phyloP scores from a whole-genome alignment of 1,140 invertebrate species.

The Ladona fulva region DNA sequence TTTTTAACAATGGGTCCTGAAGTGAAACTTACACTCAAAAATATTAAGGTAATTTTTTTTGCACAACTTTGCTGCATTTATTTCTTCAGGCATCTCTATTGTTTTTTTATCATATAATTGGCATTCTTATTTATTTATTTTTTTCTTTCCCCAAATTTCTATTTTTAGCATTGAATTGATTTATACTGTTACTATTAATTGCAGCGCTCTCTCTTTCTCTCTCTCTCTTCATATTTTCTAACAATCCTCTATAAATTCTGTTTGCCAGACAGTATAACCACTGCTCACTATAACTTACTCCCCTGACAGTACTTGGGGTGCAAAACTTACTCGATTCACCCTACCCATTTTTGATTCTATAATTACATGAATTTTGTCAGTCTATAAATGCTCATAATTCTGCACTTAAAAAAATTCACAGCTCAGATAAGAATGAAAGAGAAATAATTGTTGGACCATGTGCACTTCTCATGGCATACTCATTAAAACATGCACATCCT shows the following conservation, averaged over 20 bases:
- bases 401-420: background rate
- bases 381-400: background rate
- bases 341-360: background rate
- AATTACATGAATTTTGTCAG: background rate
- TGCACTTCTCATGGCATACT: constrained; percentile 1
- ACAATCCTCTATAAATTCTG: background rate
- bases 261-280: background rate
- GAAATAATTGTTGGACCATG: background rate
- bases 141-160: background rate
- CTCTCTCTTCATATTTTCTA: background rate
- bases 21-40: background rate
- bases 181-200: background rate
- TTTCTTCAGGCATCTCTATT: background rate
- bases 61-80: background rate
- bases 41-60: constrained; percentile 1
- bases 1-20: background rate
- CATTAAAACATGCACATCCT: constrained; percentile 1
- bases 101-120: background rate
- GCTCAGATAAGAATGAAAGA: background rate
- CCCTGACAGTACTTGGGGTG: constrained; percentile 1
- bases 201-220: background rate
- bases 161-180: background rate
- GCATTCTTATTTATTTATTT: background rate
- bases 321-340: background rate
- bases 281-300: constrained; percentile 9